Percentiles rank a stretch among this genome's conserved stretches.
These are phyloP conservation scores for Galeopterus variegatus DNA, from an alignment of 2,113 vertebrate species.

Conservation along the genomic window DNA sequence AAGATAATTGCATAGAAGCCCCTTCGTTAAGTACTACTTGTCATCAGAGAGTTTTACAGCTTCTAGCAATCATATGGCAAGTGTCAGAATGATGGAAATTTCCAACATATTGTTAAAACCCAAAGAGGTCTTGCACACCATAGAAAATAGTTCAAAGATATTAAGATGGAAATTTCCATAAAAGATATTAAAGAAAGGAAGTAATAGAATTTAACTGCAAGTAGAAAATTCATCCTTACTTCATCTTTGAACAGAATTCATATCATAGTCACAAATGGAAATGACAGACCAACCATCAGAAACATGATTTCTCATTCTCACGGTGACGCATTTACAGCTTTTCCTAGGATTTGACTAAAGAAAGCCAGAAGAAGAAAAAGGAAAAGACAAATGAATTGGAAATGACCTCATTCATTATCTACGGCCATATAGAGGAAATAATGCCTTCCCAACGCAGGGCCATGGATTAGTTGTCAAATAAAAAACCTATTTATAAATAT, in stretches of 20 bases:
- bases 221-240: constrained; percentile 52
- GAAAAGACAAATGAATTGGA: constrained; percentile 78
- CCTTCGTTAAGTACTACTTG: background rate
- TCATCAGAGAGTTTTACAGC: constrained; percentile 38
- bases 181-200: constrained; percentile 49
- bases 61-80: background rate
- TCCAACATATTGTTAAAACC: constrained; percentile 56
- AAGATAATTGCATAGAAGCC: constrained; percentile 57
- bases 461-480: constrained; percentile 80
- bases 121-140: background rate
- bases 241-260: constrained; percentile 59
- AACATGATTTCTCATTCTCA: constrained; percentile 63
- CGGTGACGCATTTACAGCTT: constrained; percentile 27
- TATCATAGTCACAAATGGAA: constrained; percentile 1
- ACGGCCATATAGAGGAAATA: constrained; percentile 63
- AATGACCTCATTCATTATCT: constrained; percentile 76
- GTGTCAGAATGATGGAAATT: constrained; percentile 59
- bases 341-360: constrained; percentile 67
- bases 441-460: constrained; percentile 59
- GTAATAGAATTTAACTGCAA: constrained; percentile 66
- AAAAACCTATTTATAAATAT: constrained; percentile 74
- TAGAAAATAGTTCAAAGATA: constrained; percentile 61
- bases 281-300: constrained; percentile 56
- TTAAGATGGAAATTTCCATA: constrained; percentile 65
- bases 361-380: constrained; percentile 57